Conservation (phyloP, 2,113 vertebrate species). For the Neolamprologus brichardi region DNA sequence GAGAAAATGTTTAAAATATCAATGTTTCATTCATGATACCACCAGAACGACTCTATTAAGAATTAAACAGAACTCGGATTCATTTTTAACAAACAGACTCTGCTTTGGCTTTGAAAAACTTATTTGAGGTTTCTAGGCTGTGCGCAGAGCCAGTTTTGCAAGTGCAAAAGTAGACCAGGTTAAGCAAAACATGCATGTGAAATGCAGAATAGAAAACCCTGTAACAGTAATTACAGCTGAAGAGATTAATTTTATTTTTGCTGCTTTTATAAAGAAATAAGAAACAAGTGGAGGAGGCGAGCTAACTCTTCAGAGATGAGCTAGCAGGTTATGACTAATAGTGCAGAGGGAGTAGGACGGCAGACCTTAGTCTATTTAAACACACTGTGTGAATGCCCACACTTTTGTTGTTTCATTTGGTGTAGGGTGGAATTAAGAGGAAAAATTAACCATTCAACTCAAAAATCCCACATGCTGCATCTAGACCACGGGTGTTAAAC, state of each 20-base stretch:
- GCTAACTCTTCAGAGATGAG: not conserved
- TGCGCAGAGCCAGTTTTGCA: not conserved
- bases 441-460: not conserved
- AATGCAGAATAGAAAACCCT: not conserved
- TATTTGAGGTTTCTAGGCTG: not conserved
- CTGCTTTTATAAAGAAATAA: not conserved
- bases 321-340: constrained; percentile 38
- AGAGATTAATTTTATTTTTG: not conserved
- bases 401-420: constrained; percentile 11
- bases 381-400: not conserved
- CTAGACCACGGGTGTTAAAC: not conserved
- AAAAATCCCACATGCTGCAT: not conserved
- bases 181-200: not conserved
- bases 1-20: not conserved
- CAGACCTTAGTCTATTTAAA: constrained; percentile 2
- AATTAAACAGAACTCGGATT: not conserved
- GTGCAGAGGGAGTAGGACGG: constrained; percentile 10
- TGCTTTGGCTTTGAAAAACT: not conserved
- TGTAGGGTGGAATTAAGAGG: not conserved
- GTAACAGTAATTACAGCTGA: not conserved
- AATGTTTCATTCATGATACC: not conserved
- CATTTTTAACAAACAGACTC: not conserved
- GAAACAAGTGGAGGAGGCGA: not conserved
- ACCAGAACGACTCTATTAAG: not conserved
- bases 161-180: not conserved